phyloP scores from a whole-genome alignment of 2,113 vertebrate genomes.

The Origma solitaria region DNA sequence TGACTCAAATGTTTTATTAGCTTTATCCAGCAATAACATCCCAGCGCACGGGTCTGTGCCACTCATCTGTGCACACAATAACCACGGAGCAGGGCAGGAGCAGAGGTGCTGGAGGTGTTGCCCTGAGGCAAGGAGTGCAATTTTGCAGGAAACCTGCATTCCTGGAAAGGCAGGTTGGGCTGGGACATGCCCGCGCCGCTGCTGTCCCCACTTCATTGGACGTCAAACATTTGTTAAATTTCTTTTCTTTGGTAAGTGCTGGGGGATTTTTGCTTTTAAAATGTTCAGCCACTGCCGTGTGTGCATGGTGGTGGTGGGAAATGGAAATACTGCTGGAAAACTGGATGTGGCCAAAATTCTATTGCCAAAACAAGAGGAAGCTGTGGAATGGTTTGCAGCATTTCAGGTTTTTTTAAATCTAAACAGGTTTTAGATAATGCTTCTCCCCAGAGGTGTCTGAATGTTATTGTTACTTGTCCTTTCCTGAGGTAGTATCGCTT shows the following conservation, averaged over 20 bases:
- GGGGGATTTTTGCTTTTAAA: background rate
- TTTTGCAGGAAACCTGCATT: constrained; percentile 12
- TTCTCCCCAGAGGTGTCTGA: background rate
- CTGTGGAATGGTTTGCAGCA: rapidly evolving
- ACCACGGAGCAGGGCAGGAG: background rate
- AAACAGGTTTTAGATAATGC: background rate
- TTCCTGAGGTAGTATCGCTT: background rate
- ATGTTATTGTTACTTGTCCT: background rate
- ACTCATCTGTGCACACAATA: constrained; percentile 12
- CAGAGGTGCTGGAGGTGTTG: constrained; percentile 18
- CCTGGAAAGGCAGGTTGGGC: constrained; percentile 39
- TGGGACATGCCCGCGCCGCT: background rate
- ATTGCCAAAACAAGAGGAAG: background rate
- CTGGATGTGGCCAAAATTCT: background rate
- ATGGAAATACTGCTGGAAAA: background rate
- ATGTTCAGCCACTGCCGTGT: rapidly evolving
- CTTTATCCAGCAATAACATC: constrained; percentile 58
- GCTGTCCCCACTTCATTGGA: background rate
- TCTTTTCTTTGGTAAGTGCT: constrained; percentile 15
- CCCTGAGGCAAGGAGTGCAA: background rate
- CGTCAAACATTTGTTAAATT: background rate
- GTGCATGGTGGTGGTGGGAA: background rate
- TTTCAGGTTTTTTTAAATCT: background rate
- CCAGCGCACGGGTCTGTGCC: background rate
- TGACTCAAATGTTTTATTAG: constrained; percentile 49